These are phyloP conservation scores for Catocala sponsa DNA, from an alignment of 2,888 invertebrate species.

Conservation along the genomic window DNA sequence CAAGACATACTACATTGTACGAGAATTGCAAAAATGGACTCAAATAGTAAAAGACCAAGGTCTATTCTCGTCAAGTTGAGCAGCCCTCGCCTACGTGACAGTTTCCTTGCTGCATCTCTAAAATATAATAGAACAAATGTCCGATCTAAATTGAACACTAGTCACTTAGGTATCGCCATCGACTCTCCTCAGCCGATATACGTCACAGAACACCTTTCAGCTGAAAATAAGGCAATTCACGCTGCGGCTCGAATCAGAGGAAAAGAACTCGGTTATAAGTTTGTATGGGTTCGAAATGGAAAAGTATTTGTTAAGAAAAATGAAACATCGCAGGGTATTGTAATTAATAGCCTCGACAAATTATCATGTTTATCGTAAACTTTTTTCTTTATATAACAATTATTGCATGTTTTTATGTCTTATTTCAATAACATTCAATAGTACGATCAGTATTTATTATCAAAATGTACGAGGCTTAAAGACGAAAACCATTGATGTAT, in stretches of 20 bases:
- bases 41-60: neutral
- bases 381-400: neutral
- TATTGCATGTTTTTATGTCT: neutral
- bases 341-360: neutral
- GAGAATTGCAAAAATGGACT: neutral
- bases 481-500: neutral
- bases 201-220: neutral
- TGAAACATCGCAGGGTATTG: neutral
- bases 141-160: neutral
- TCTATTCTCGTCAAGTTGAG: neutral
- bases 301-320: constrained; percentile 9
- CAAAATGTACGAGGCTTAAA: no score
- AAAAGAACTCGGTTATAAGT: no score
- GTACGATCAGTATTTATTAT: neutral
- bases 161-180: neutral
- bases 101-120: neutral
- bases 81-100: neutral
- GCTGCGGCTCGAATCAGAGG: no score
- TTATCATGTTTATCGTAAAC: neutral
- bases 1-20: neutral
- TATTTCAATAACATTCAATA: neutral
- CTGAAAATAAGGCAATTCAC: neutral
- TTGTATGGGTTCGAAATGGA: no score
- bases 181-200: neutral
- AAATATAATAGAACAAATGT: no score